Conservation (phyloP, 2,888 invertebrate species). For the Drepanosiphum platanoidis region DNA sequence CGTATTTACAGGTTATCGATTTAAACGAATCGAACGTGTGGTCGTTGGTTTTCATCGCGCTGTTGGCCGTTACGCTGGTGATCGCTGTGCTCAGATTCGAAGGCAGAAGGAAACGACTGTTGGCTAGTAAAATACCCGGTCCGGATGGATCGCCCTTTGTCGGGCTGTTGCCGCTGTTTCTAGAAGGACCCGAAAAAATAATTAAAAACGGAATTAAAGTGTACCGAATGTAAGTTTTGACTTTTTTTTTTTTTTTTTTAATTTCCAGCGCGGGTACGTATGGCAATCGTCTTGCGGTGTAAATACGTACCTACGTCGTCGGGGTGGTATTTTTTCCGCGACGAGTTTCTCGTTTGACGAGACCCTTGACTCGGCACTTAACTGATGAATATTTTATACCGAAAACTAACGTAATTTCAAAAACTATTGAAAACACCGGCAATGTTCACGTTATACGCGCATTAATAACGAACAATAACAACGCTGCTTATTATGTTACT, state of each 20-base stretch:
- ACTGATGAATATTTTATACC: too few species aligned
- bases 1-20: constrained; percentile 16
- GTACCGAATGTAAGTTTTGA: constrained; percentile 21
- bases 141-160: constrained; percentile 9
- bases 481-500: too few species aligned
- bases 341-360: too few species aligned
- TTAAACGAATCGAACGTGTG: constrained; percentile 26
- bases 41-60: not conserved
- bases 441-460: too few species aligned
- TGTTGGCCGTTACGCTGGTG: not conserved
- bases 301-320: too few species aligned
- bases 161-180: constrained; percentile 28
- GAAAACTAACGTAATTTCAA: too few species aligned
- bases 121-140: constrained; percentile 39
- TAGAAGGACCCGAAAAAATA: constrained; percentile 39
- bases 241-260: constrained; percentile 2
- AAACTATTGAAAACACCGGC: too few species aligned
- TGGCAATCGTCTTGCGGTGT: too few species aligned
- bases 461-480: too few species aligned
- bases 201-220: not conserved
- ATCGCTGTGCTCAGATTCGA: not conserved
- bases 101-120: constrained; percentile 16
- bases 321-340: too few species aligned
- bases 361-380: too few species aligned
- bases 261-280: too few species aligned